Conservation (phyloP, 2,888 invertebrate genomes). For the Ligdia adustata region DNA sequence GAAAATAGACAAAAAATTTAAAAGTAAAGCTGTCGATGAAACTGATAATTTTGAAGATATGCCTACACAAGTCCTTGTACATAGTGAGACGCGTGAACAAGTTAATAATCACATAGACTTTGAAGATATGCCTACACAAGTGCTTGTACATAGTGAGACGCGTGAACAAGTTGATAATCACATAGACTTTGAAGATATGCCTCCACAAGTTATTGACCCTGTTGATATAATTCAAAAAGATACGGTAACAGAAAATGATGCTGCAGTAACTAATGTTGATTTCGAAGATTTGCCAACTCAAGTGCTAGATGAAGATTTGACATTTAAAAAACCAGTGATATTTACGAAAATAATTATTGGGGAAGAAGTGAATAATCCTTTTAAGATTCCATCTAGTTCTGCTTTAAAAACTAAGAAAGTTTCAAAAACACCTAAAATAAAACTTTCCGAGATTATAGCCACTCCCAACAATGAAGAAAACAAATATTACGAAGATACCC, state of each 20-base stretch:
- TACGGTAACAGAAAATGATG: slow-evolving; percentile 20
- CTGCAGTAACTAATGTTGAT: slow-evolving; percentile 29
- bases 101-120: slow-evolving; percentile 31
- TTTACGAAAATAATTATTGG: slow-evolving; percentile 23
- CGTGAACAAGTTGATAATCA: slow-evolving; percentile 27
- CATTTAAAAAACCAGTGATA: slow-evolving; percentile 19
- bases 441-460: slow-evolving; percentile 17
- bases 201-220: slow-evolving; percentile 57
- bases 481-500: slow-evolving; percentile 67
- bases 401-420: slow-evolving; percentile 55
- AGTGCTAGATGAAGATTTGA: slow-evolving; percentile 45
- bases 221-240: slow-evolving; percentile 25
- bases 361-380: slow-evolving; percentile 52
- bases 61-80: slow-evolving; percentile 46
- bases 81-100: slow-evolving; percentile 20
- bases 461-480: slow-evolving; percentile 36
- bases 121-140: slow-evolving; percentile 59
- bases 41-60: slow-evolving; percentile 42
- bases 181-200: slow-evolving; percentile 48
- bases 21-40: neutral
- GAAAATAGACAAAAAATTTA: slow-evolving; percentile 25
- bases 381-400: slow-evolving; percentile 64
- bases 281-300: slow-evolving; percentile 59
- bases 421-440: slow-evolving; percentile 36
- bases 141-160: slow-evolving; percentile 35